Conservation (phyloP, 2,888 invertebrate genomes). For the Kuschelorhynchus macadamiae region DNA sequence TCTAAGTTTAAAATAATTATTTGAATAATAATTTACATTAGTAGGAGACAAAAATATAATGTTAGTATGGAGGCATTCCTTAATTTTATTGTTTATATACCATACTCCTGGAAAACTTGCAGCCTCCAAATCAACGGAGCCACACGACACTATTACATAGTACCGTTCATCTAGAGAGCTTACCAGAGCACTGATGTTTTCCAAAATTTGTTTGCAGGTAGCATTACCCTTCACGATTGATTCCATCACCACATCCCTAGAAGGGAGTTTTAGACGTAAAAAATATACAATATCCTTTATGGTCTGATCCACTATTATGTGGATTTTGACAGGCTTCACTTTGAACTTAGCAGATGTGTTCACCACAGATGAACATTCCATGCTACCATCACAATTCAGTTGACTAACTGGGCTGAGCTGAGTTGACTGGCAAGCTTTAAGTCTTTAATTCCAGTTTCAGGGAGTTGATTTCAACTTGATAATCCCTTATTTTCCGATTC, state of each 20-base stretch:
- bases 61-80: not conserved
- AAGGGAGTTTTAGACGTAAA: not conserved
- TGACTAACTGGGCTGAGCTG: too few species aligned
- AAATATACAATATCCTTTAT: too few species aligned
- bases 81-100: not conserved
- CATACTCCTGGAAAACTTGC: not conserved
- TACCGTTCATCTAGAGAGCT: not conserved
- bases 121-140: too few species aligned
- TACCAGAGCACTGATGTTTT: not conserved
- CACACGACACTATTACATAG: not conserved
- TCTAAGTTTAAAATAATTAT: constrained; percentile 5
- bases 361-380: not conserved
- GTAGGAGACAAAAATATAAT: not conserved
- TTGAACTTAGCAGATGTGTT: not conserved
- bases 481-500: too few species aligned
- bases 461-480: too few species aligned
- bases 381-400: not conserved
- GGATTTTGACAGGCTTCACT: not conserved
- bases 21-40: too few species aligned
- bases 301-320: not conserved
- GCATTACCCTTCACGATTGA: not conserved
- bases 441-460: too few species aligned
- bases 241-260: too few species aligned
- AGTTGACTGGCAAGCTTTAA: too few species aligned
- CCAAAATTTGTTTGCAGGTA: not conserved